These are phyloP conservation scores for Villa cingulata DNA, from an alignment of 2,888 invertebrate genomes.

Conservation along the genomic window DNA sequence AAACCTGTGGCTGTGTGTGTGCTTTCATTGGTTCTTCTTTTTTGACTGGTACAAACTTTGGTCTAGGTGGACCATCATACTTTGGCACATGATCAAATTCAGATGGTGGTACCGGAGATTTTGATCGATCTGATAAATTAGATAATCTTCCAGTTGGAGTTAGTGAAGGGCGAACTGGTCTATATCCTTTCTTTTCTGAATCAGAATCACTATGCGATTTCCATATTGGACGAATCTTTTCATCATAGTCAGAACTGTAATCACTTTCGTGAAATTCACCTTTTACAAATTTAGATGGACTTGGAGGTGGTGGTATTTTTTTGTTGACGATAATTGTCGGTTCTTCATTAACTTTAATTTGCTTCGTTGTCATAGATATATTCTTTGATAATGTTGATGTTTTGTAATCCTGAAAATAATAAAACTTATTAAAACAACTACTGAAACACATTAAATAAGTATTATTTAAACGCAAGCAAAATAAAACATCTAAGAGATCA, in stretches of 20 bases:
- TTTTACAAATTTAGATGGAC: conserved; percentile 48
- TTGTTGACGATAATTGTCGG: conserved; percentile 25
- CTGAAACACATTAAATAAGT: neutral
- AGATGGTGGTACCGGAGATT: conserved; percentile 44
- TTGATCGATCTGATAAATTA: conserved; percentile 35
- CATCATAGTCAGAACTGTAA: conserved; percentile 58
- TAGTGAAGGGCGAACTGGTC: conserved; percentile 44
- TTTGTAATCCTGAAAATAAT: conserved; percentile 41
- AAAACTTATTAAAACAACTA: neutral
- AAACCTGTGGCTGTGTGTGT: conserved; percentile 29
- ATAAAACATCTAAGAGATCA: neutral
- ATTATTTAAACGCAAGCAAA: no score
- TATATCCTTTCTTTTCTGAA: conserved; percentile 41
- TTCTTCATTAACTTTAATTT: conserved; percentile 26
- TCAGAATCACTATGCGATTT: conserved; percentile 39
- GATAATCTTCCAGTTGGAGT: conserved; percentile 39
- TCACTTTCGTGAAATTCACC: conserved; percentile 54
- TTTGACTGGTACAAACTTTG: conserved; percentile 46
- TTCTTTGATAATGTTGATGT: conserved; percentile 40
- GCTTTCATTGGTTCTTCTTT: conserved; percentile 30
- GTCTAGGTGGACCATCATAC: conserved; percentile 35
- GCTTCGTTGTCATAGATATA: conserved; percentile 33
- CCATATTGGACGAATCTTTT: conserved; percentile 48
- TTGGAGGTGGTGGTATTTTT: conserved; percentile 38
- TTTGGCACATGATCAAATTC: conserved; percentile 42